Conservation (phyloP, 2,113 vertebrate genomes). For the Acanthisitta chloris region DNA sequence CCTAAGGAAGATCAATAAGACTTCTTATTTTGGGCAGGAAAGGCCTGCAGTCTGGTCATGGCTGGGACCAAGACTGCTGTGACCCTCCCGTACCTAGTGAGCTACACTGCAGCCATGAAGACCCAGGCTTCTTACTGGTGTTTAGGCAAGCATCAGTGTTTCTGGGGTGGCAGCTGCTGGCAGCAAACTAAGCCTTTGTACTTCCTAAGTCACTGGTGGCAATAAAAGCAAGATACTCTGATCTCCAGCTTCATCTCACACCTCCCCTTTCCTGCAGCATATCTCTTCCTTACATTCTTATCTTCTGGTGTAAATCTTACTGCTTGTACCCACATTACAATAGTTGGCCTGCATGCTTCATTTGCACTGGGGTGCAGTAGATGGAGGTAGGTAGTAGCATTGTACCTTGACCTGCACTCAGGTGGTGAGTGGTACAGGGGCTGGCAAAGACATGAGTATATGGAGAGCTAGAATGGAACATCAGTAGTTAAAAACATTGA, state of each 20-base stretch:
- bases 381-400: neutral
- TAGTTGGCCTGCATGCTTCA: neutral
- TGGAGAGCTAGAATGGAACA: neutral
- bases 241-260: neutral
- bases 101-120: neutral
- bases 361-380: neutral
- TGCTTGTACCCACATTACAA: neutral
- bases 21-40: neutral
- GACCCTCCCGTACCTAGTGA: neutral
- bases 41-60: neutral
- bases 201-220: neutral
- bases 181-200: neutral
- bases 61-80: neutral
- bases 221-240: neutral
- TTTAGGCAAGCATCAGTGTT: neutral
- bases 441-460: neutral
- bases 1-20: neutral
- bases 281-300: neutral
- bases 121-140: neutral
- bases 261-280: neutral
- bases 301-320: neutral
- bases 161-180: neutral
- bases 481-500: neutral
- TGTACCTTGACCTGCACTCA: neutral
- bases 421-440: neutral